Conservation (phyloP, 2,113 vertebrate genomes). For the Corynorhinus townsendii region DNA sequence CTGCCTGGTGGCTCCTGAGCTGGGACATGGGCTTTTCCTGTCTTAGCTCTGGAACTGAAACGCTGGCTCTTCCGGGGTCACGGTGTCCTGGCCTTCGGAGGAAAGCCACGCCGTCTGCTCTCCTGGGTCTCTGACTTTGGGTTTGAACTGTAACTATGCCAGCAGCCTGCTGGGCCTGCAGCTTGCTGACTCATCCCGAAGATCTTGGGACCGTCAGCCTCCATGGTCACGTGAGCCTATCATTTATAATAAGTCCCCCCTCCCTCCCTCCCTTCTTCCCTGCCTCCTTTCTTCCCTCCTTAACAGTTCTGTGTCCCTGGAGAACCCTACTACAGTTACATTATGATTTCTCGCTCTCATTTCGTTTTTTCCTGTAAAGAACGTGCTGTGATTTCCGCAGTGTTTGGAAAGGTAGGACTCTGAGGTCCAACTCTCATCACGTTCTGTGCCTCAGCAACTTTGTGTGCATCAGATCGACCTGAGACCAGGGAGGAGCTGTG, state of each 20-base stretch:
- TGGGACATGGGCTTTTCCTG: not conserved
- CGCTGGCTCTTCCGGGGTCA: not conserved
- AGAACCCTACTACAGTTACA: not conserved
- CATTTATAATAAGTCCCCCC: not conserved
- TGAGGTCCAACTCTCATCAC: not conserved
- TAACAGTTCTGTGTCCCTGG: not conserved
- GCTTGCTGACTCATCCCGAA: not conserved
- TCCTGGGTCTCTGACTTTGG: not conserved
- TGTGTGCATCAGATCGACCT: not conserved
- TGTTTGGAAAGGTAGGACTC: not conserved
- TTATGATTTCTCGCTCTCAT: not conserved
- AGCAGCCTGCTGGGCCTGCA: not conserved
- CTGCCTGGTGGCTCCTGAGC: not conserved
- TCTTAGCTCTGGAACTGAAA: not conserved
- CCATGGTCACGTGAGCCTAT: not conserved
- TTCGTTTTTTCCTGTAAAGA: not conserved
- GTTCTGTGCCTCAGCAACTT: not conserved
- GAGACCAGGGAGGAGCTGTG: not conserved
- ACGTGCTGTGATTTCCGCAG: not conserved
- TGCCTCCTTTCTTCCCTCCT: not conserved
- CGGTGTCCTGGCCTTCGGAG: not conserved
- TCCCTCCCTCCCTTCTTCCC: fast-evolving
- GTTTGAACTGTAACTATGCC: not conserved
- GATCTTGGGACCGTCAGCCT: no score
- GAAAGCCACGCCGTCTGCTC: not conserved